Evolutionary conservation across 2,113 vertebrate species (phyloP).

Genomic region (Chionodraco myersi): DNA sequence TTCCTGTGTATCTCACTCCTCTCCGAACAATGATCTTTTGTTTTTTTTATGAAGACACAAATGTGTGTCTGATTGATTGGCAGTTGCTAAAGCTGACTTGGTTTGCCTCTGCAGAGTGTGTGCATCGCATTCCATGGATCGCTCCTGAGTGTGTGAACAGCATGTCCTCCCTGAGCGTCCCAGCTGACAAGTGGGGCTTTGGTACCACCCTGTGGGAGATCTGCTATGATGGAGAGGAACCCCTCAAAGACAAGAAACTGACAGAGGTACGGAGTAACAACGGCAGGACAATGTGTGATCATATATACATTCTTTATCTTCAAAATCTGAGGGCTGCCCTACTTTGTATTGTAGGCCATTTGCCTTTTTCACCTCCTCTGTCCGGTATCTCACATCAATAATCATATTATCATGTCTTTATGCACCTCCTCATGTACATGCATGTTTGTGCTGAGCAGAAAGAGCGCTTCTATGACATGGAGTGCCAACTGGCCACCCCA

Average conservation of each 20-base stretch:
- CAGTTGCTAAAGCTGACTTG: slow-evolving; percentile 8
- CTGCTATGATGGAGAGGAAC: slow-evolving; percentile 95
- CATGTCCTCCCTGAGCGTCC: slow-evolving; percentile 87
- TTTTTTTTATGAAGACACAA: background rate
- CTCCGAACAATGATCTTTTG: background rate
- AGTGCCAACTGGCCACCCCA: slow-evolving; percentile 89
- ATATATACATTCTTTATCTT: background rate
- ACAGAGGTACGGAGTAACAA: slow-evolving; percentile 87
- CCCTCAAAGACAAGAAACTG: slow-evolving; percentile 95
- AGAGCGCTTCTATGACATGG: slow-evolving; percentile 93
- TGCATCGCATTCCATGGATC: slow-evolving; percentile 96
- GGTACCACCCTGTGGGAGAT: slow-evolving; percentile 99
- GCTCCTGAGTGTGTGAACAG: slow-evolving; percentile 94
- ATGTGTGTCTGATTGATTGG: background rate
- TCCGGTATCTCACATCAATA: background rate
- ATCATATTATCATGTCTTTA: background rate
- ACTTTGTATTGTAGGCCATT: background rate
- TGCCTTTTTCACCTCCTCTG: background rate
- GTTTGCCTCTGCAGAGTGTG: slow-evolving; percentile 85
- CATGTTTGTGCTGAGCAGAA: slow-evolving; percentile 85
- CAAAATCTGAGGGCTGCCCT: background rate
- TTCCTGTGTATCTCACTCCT: background rate
- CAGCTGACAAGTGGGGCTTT: slow-evolving; percentile 98
- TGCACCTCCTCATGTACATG: background rate
- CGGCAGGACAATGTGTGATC: background rate